Percentiles rank a stretch among this genome's conserved stretches.
phyloP scores from a whole-genome alignment of 2,888 invertebrate genomes.

The Brassicogethes aeneus region DNA sequence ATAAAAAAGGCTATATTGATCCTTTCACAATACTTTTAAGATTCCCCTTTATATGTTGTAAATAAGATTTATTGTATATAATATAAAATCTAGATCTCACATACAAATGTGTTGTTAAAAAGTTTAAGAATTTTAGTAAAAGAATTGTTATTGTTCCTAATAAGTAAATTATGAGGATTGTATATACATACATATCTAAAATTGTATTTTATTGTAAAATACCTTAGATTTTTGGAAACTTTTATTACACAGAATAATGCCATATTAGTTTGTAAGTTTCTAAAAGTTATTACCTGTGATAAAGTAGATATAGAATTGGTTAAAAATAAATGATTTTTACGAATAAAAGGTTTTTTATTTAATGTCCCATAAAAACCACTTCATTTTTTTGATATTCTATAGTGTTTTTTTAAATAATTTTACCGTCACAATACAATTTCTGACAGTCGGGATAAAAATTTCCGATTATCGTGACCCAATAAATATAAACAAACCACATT shows the following conservation, averaged over 20 bases:
- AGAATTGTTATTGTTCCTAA: not conserved
- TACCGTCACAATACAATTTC: too few relatives aligned
- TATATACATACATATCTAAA: too few relatives aligned
- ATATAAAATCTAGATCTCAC: slow-evolving; percentile 1
- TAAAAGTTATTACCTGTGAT: not conserved
- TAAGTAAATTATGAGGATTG: not conserved
- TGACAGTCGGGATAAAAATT: too few relatives aligned
- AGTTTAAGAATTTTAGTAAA: not conserved
- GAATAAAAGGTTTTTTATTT: not conserved
- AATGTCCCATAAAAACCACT: not conserved
- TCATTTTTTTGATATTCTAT: too few relatives aligned
- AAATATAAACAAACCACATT: too few relatives aligned
- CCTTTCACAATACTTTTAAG: not conserved
- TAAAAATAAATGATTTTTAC: slow-evolving; percentile 1
- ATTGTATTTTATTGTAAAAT: not conserved
- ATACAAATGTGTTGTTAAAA: slow-evolving; percentile 1
- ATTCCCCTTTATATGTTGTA: slow-evolving; percentile 8
- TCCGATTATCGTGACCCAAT: too few relatives aligned
- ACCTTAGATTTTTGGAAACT: not conserved
- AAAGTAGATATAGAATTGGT: not conserved
- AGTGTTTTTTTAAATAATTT: too few relatives aligned
- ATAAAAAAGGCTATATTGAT: slow-evolving; percentile 1
- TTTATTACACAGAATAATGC: not conserved
- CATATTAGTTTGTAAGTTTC: not conserved
- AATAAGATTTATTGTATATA: slow-evolving; percentile 7